A percentile compares a stretch with the other conserved stretches of the same genome.
phyloP scores from a whole-genome alignment of 2,797 vertebrate species.

The Xiphorhynchus erythropygius region DNA sequence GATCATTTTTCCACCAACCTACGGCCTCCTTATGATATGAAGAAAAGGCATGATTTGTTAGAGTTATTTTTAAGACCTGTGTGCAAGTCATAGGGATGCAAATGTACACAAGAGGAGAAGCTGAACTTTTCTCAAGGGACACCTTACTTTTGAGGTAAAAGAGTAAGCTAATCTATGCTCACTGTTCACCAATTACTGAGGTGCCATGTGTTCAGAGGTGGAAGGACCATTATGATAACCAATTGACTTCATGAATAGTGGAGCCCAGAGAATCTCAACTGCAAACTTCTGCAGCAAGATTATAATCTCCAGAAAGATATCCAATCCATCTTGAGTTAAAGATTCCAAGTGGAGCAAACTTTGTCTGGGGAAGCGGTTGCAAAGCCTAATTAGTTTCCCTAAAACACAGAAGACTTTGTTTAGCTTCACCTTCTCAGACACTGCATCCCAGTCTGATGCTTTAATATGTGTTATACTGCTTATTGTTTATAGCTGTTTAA shows the following conservation, averaged over 20 bases:
- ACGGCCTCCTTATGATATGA: neutral
- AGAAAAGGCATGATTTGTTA: neutral
- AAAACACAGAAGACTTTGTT: neutral
- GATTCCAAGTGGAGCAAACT: neutral
- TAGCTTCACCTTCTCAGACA: neutral
- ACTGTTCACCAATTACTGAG: neutral
- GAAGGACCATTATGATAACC: neutral
- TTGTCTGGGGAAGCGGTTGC: neutral
- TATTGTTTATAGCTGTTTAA: neutral
- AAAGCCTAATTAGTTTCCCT: neutral
- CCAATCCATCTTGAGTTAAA: neutral
- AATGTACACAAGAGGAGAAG: neutral
- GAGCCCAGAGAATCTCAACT: neutral
- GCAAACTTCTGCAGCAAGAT: neutral
- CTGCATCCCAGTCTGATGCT: neutral
- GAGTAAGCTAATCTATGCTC: neutral
- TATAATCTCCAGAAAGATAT: neutral
- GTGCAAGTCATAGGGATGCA: neutral
- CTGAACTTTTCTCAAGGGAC: neutral
- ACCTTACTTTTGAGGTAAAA: neutral
- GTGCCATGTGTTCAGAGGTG: neutral
- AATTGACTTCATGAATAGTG: neutral
- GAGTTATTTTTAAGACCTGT: neutral
- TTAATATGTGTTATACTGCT: neutral
- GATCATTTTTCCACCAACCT: neutral